A percentile compares a stretch with the other conserved stretches of the same genome.
phyloP scores from a whole-genome alignment of 2,113 vertebrate genomes.

The Ceyx melanurus region DNA sequence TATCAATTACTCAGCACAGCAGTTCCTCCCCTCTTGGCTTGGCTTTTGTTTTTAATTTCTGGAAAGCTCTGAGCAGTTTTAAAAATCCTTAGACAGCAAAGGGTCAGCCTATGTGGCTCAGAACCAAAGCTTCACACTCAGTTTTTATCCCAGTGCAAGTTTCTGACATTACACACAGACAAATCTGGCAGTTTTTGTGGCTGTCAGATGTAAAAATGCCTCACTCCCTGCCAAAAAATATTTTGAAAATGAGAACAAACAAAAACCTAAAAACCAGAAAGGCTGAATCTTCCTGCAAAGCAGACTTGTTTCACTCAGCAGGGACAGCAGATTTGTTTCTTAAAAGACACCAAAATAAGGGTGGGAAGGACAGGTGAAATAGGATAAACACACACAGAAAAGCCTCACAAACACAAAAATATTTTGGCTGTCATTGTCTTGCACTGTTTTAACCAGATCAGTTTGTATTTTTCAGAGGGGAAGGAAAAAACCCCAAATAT shows the following conservation, averaged over 20 bases:
- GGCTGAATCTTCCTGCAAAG: background rate
- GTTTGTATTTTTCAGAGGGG: background rate
- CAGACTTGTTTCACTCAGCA: constrained; percentile 1
- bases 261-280: background rate
- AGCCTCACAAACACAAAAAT: background rate
- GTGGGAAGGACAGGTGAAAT: accelerated
- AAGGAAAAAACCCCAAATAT: background rate
- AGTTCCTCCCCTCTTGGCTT: background rate
- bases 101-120: background rate
- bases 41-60: constrained; percentile 39
- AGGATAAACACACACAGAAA: background rate
- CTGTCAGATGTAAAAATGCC: constrained; percentile 13
- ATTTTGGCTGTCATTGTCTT: background rate
- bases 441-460: background rate
- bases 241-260: constrained; percentile 23
- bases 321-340: background rate
- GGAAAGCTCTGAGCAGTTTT: constrained; percentile 14
- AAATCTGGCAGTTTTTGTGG: constrained; percentile 16
- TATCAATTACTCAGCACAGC: background rate
- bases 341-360: background rate
- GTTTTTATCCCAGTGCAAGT: constrained; percentile 21
- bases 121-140: constrained; percentile 16
- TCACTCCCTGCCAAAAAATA: constrained; percentile 26
- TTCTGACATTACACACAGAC: constrained; percentile 23
- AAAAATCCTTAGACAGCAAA: constrained; percentile 17